Evolutionary conservation across 2,888 invertebrate genomes (phyloP).

Genomic region (Agelastica alni): DNA sequence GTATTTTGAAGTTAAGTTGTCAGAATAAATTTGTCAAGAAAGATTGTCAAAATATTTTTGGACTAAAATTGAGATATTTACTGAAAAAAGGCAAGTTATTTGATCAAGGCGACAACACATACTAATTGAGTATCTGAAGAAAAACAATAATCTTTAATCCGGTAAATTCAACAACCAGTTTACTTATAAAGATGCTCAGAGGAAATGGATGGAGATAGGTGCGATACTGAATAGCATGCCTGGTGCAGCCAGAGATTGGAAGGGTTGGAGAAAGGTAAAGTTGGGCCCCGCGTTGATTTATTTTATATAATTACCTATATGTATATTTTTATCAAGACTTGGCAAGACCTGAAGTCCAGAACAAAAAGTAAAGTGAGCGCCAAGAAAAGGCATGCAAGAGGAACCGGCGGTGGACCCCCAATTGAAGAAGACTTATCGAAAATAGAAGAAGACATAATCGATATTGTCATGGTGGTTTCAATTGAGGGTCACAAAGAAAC

Average conservation of each 20-base stretch:
- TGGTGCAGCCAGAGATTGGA: conserved; percentile 7
- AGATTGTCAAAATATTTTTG: no score
- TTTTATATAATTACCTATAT: not conserved
- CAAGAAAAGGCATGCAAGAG: not conserved
- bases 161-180: conserved; percentile 4
- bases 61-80: no score
- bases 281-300: not conserved
- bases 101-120: no score
- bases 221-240: conserved; percentile 3
- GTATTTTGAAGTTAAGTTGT: no score
- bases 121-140: not conserved
- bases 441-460: not conserved
- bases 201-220: conserved; percentile 2
- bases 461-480: not conserved
- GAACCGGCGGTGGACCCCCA: not conserved
- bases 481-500: no score
- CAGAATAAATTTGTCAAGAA: no score
- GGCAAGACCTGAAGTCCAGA: not conserved
- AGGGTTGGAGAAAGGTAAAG: conserved; percentile 4
- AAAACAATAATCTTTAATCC: conserved; percentile 8
- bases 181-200: not conserved
- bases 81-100: no score
- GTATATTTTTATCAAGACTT: not conserved
- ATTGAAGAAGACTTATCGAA: not conserved
- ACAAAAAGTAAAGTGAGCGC: not conserved